Percentiles rank a stretch among this genome's conserved stretches.
Evolutionary conservation across 2,888 invertebrate species (phyloP).

Genomic region (Apotomis capreana): DNA sequence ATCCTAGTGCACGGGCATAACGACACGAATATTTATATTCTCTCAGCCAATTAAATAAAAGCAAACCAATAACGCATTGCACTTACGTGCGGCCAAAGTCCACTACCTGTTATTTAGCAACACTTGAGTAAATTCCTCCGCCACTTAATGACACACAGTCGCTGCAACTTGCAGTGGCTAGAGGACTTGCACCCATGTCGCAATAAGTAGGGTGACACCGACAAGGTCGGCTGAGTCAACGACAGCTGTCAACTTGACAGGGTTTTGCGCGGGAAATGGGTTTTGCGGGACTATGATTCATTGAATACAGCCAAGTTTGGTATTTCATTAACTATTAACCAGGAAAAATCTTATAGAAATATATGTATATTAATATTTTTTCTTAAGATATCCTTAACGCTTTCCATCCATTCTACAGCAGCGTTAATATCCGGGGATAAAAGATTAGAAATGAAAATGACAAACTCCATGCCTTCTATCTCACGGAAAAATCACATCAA

Average conservation of each 20-base stretch:
- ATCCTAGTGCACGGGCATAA: not conserved
- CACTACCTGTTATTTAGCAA: slow-evolving; percentile 38
- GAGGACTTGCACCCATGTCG: slow-evolving; percentile 24
- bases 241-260: slow-evolving; percentile 31
- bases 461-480: too few relatives aligned
- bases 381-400: too few relatives aligned
- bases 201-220: not conserved
- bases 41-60: slow-evolving; percentile 12
- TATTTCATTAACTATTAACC: not conserved
- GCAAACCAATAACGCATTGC: slow-evolving; percentile 23
- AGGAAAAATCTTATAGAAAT: not conserved
- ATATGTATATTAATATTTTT: not conserved
- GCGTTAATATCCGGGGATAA: too few relatives aligned
- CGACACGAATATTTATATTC: not conserved
- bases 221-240: slow-evolving; percentile 56
- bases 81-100: slow-evolving; percentile 30
- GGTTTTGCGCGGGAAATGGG: slow-evolving; percentile 39
- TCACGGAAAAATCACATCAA: too few relatives aligned
- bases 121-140: slow-evolving; percentile 35
- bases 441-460: too few relatives aligned
- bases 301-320: slow-evolving; percentile 4
- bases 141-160: slow-evolving; percentile 7
- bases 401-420: too few relatives aligned
- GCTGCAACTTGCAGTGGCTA: slow-evolving; percentile 5
- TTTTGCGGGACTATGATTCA: slow-evolving; percentile 31